Conservation (phyloP, 2,113 vertebrate genomes). For the Daphoenositta chrysoptera region DNA sequence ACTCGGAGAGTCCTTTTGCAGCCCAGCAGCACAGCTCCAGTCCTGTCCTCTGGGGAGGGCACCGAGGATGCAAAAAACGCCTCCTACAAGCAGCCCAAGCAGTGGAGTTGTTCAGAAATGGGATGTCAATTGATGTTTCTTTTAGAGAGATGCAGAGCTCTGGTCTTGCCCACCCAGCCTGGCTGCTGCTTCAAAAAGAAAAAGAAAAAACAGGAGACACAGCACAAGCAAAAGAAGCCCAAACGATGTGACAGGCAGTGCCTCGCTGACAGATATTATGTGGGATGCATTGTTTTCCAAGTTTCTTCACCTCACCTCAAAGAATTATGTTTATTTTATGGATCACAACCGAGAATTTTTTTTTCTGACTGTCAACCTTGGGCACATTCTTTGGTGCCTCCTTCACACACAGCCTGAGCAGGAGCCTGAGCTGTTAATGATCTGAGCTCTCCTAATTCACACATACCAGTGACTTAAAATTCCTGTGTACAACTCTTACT, state of each 20-base stretch:
- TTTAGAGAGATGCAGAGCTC: not conserved
- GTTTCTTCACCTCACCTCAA: not conserved
- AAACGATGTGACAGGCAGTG: not conserved
- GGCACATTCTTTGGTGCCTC: not conserved
- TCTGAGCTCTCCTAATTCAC: conserved; percentile 4
- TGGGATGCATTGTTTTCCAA: not conserved
- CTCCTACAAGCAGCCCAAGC: not conserved
- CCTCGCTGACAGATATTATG: not conserved
- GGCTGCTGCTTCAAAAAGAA: not conserved
- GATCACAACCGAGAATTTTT: not conserved
- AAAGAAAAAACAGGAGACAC: not conserved
- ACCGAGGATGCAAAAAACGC: not conserved
- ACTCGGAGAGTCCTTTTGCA: not conserved
- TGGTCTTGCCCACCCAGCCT: not conserved
- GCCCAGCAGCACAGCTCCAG: not conserved
- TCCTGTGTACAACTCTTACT: not conserved
- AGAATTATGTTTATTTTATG: conserved; percentile 13
- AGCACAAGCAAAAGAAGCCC: not conserved
- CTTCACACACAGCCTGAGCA: not conserved
- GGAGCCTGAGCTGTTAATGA: not conserved
- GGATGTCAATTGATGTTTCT: not conserved
- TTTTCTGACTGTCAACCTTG: conserved; percentile 1
- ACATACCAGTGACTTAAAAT: conserved; percentile 17
- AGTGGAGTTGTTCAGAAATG: not conserved
- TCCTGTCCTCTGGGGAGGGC: not conserved